Evolutionary conservation across 2,113 vertebrate species (phyloP), one percentile per base, ranked within the genome.

Genomic region (Pavo muticus): DNA sequence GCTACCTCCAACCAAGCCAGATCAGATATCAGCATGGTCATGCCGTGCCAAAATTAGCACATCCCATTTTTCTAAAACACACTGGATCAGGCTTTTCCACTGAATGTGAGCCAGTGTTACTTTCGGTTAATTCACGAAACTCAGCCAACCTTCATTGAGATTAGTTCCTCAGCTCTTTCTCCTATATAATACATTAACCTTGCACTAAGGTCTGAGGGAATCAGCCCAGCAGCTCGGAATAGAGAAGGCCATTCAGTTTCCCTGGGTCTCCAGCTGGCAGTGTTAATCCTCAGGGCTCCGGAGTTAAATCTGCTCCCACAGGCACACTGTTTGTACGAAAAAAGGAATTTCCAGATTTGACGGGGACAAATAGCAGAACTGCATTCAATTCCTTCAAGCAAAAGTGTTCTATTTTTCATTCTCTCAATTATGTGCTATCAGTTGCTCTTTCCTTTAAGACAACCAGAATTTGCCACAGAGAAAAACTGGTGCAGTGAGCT

Each of bases 21-120:
- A 47, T 10, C 45, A 79, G 90, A 59, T 25, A 14, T 9, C 5
- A 2, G 14, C 45, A 48, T 0, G 8, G 52, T 50, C 5, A 0
- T 12, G 17, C 12, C 24, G 9, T 44, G 74, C 74, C 82, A 76
- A 65, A 79, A 24, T 15, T 71, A 82, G 32, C 45, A 74, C 45
- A 45, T 67, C 40, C 21, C 21, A 8, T 48, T 72, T 86, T 50
- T 56, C 40, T 45, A 35, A 88, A 96, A 60, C 14, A 23, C 48
- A 8, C 11, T 47, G 35, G 5, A 70, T n/a, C 35, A 60, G n/a
- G 2, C 9, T 91, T 71, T 91, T 52, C 42, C 47, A 65, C 14
- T 23, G 13, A 74, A 90, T 71, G 2, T 0, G 0, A 71, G 39
- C 50, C 45, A 11, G 16, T 52, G 30, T 6, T 79, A 14, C 48